phyloP scores from a whole-genome alignment of 2,113 vertebrate species.

The Malaclemys terrapin region DNA sequence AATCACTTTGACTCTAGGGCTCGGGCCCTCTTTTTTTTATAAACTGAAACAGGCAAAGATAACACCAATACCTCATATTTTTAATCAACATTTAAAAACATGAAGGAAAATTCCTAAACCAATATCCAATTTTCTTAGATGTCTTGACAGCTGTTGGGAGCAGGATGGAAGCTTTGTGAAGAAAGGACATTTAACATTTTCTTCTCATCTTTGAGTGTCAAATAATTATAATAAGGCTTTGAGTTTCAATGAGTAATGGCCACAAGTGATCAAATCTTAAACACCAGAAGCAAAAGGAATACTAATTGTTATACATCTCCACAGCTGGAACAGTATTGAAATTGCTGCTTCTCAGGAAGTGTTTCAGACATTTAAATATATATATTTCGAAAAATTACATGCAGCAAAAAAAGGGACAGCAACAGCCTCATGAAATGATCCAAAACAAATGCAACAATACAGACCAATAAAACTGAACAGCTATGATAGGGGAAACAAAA shows the following conservation, averaged over 20 bases:
- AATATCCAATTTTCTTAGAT: neutral
- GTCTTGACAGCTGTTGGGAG: neutral
- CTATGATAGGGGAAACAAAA: conserved; percentile 21
- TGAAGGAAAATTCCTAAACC: neutral
- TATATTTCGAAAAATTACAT: neutral
- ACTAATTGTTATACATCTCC: neutral
- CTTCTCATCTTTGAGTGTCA: neutral
- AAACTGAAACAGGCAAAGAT: neutral
- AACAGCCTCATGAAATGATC: conserved; percentile 33
- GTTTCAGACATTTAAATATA: neutral
- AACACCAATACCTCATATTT: neutral
- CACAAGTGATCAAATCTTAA: conserved; percentile 1
- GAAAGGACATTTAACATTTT: neutral
- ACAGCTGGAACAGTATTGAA: neutral
- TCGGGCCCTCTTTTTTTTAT: neutral
- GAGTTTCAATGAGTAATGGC: neutral
- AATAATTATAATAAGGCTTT: neutral
- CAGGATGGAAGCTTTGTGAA: neutral
- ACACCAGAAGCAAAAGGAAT: neutral
- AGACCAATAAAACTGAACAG: conserved; percentile 10
- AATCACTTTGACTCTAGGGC: neutral
- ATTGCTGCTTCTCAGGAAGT: neutral
- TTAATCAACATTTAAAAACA: neutral
- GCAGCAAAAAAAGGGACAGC: neutral
- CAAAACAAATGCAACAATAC: neutral